phyloP scores from a whole-genome alignment of 2,888 invertebrate species.

The Pseudanteris insignis region DNA sequence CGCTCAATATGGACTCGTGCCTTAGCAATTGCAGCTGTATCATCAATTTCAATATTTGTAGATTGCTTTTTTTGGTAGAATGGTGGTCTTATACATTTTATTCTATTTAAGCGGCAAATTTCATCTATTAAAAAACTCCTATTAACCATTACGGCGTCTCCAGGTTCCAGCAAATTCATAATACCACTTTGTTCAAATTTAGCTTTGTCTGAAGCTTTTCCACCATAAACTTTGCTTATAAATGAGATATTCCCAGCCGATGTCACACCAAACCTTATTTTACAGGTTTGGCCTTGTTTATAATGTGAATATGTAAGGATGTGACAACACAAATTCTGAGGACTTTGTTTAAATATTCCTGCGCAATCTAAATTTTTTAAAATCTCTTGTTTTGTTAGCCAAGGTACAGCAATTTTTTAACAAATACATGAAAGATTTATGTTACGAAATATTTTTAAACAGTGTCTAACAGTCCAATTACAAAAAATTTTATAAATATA shows the following conservation, averaged over 20 bases:
- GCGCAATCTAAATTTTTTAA: constrained; percentile 50
- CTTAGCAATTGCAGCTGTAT: constrained; percentile 28
- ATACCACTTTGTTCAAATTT: constrained; percentile 36
- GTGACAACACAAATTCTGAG: constrained; percentile 39
- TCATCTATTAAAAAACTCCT: constrained; percentile 43
- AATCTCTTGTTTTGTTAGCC: constrained; percentile 26
- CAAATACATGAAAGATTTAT: not conserved
- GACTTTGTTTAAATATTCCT: constrained; percentile 47
- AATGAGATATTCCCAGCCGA: constrained; percentile 50
- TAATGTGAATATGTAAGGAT: constrained; percentile 48
- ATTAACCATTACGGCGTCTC: constrained; percentile 37
- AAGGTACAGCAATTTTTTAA: not conserved
- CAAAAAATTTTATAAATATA: too few species aligned
- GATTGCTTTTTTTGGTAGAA: not conserved
- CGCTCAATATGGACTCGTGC: constrained; percentile 42
- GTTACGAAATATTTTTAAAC: not conserved
- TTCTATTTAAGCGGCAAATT: constrained; percentile 16
- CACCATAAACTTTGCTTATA: constrained; percentile 46
- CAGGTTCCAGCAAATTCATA: constrained; percentile 8
- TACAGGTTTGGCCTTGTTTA: constrained; percentile 37
- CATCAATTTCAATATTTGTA: not conserved
- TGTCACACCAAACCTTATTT: constrained; percentile 20
- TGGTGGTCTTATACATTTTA: constrained; percentile 2
- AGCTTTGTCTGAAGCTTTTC: constrained; percentile 20
- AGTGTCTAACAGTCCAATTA: not conserved